These are phyloP conservation scores for Eupsittula cactorum DNA, from an alignment of 2,113 vertebrate genomes.

Conservation along the genomic window DNA sequence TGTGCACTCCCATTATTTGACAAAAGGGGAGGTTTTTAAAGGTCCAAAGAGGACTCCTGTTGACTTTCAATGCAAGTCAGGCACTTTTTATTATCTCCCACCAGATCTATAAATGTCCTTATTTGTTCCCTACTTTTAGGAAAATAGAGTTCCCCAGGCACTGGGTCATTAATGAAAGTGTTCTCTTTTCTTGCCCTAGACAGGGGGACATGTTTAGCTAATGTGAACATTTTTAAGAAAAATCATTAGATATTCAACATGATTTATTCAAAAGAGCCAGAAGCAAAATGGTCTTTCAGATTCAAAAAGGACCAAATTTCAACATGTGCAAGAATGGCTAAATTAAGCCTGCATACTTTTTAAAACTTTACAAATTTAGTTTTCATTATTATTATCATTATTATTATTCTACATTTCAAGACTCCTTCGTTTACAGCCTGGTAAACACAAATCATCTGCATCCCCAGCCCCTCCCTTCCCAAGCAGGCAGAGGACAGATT, in stretches of 20 bases:
- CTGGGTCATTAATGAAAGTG: not conserved
- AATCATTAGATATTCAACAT: constrained; percentile 6
- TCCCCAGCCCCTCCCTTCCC: not conserved
- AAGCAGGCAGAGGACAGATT: not conserved
- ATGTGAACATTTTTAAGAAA: constrained; percentile 10
- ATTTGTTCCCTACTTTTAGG: not conserved
- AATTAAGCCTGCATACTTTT: not conserved
- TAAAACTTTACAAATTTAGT: not conserved
- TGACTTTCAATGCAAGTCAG: not conserved
- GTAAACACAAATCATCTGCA: not conserved
- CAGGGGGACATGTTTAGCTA: not conserved
- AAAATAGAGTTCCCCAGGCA: not conserved
- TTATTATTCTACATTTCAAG: not conserved
- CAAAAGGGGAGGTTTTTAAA: not conserved
- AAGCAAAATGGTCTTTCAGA: not conserved
- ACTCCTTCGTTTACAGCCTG: not conserved
- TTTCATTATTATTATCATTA: not conserved
- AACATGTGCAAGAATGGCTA: not conserved
- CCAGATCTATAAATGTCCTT: constrained; percentile 5
- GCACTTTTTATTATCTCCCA: constrained; percentile 27
- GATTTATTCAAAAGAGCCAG: not conserved
- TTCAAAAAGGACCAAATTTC: not conserved
- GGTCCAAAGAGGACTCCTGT: not conserved
- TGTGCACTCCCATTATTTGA: not conserved
- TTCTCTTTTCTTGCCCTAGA: constrained; percentile 32